These are phyloP conservation scores for Aplysia californica DNA, from an alignment of 1,140 invertebrate genomes.

Conservation along the genomic window DNA sequence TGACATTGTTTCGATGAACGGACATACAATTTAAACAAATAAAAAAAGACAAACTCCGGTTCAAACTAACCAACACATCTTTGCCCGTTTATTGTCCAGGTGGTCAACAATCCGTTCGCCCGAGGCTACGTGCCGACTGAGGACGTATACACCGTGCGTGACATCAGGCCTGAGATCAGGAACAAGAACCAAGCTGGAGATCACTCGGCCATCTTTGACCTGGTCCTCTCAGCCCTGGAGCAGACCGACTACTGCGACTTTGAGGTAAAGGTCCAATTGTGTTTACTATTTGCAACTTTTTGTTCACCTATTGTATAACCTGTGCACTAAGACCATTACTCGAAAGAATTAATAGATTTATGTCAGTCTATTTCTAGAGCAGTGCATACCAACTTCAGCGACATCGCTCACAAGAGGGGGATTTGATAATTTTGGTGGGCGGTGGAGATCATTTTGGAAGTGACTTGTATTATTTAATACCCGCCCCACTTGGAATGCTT, in stretches of 20 bases:
- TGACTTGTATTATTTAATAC: too few species aligned
- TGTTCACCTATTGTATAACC: background rate
- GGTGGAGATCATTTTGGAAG: too few species aligned
- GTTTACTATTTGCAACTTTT: too few species aligned
- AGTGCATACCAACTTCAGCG: too few species aligned
- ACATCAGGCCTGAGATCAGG: constrained; percentile 17
- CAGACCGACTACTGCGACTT: constrained; percentile 33
- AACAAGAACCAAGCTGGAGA: constrained; percentile 10
- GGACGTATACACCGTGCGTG: constrained; percentile 20
- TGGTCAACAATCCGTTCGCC: background rate
- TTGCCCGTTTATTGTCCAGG: background rate
- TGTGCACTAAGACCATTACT: background rate
- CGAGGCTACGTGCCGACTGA: constrained; percentile 11
- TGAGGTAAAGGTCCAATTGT: too few species aligned
- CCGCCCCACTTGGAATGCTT: too few species aligned
- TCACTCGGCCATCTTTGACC: constrained; percentile 21
- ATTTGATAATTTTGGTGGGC: too few species aligned
- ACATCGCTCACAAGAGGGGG: too few species aligned
- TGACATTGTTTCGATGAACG: background rate
- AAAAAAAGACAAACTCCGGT: background rate
- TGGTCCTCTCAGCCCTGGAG: constrained; percentile 22
- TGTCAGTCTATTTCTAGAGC: background rate
- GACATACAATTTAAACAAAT: background rate
- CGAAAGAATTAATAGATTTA: background rate
- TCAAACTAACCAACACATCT: background rate